phyloP scores from a whole-genome alignment of 2,113 vertebrate genomes.

The Oostethus manadensis region DNA sequence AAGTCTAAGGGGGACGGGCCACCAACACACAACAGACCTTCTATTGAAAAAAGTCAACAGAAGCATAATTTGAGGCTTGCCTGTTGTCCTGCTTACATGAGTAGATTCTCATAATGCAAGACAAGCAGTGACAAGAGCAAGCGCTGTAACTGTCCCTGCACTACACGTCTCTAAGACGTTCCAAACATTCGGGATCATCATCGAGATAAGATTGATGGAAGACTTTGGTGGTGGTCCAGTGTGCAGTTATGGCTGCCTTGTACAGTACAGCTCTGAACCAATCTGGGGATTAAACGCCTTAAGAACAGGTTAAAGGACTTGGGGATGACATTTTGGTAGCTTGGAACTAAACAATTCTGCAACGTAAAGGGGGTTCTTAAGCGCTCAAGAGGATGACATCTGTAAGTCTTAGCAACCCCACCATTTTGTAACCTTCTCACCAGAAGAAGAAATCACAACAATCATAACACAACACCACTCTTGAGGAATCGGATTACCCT shows the following conservation, averaged over 20 bases:
- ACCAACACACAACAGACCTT: slow-evolving; percentile 3
- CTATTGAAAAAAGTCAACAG: slow-evolving; percentile 44
- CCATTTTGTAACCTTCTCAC: slow-evolving; percentile 12
- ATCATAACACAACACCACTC: slow-evolving; percentile 8
- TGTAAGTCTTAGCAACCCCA: slow-evolving; percentile 3
- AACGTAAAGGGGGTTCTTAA: too few relatives aligned
- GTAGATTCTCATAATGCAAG: neutral
- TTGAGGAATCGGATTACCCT: slow-evolving; percentile 3
- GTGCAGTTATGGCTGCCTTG: slow-evolving; percentile 25
- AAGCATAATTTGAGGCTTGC: slow-evolving; percentile 50
- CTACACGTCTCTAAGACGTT: slow-evolving; percentile 33
- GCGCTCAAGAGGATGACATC: neutral
- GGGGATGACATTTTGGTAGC: neutral
- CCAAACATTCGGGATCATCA: slow-evolving; percentile 27
- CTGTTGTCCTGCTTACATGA: slow-evolving; percentile 20
- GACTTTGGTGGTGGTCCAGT: slow-evolving; percentile 23
- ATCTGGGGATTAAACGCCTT: slow-evolving; percentile 33
- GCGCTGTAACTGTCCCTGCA: slow-evolving; percentile 29
- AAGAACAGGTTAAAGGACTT: slow-evolving; percentile 13
- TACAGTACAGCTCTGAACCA: slow-evolving; percentile 18
- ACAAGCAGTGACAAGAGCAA: slow-evolving; percentile 15
- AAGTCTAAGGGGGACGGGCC: too few relatives aligned
- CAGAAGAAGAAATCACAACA: slow-evolving; percentile 15
- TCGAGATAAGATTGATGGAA: slow-evolving; percentile 17
- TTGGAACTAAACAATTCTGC: neutral